Percentiles rank a stretch among this genome's conserved stretches.
Evolutionary conservation across 2,797 vertebrate genomes (phyloP).

Genomic region (Hemibagrus guttatus): DNA sequence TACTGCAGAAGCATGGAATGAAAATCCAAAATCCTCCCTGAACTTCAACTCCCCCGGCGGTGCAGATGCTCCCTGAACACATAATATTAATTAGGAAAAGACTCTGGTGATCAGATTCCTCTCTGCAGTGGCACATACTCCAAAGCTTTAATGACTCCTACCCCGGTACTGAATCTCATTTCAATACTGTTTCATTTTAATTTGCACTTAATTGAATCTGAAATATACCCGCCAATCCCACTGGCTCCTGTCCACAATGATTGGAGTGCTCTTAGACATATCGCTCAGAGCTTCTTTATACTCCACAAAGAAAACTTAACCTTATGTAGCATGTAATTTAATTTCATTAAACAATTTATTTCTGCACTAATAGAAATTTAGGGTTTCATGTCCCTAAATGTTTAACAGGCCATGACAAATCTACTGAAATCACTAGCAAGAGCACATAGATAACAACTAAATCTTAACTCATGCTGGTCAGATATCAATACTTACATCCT

Average conservation of each 20-base stretch:
- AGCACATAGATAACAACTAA: not conserved
- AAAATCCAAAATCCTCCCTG: conserved; percentile 40
- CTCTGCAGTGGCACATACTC: conserved; percentile 37
- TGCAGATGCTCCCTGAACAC: conserved; percentile 53
- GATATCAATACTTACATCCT: not conserved
- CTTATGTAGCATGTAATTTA: conserved; percentile 34
- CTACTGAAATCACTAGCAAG: not conserved
- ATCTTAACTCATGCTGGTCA: not conserved
- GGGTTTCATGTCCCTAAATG: not conserved
- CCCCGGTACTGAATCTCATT: conserved; percentile 51
- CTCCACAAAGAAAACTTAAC: conserved; percentile 35
- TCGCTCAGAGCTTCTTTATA: conserved; percentile 31
- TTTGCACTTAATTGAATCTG: conserved; percentile 60
- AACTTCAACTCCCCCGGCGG: conserved; percentile 50
- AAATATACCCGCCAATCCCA: conserved; percentile 55
- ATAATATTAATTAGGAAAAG: conserved; percentile 61
- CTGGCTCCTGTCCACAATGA: conserved; percentile 51
- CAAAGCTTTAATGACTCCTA: conserved; percentile 57
- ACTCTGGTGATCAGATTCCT: conserved; percentile 52
- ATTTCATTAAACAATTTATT: conserved; percentile 48
- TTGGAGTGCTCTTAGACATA: conserved; percentile 39
- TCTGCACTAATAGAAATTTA: conserved; percentile 8
- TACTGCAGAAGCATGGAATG: conserved; percentile 35
- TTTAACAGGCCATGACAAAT: conserved; percentile 6
- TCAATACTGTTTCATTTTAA: conserved; percentile 63